Base-by-base conservation (phyloP, 1,140 invertebrate species). In the Thalassaphorura encarpata region DNA sequence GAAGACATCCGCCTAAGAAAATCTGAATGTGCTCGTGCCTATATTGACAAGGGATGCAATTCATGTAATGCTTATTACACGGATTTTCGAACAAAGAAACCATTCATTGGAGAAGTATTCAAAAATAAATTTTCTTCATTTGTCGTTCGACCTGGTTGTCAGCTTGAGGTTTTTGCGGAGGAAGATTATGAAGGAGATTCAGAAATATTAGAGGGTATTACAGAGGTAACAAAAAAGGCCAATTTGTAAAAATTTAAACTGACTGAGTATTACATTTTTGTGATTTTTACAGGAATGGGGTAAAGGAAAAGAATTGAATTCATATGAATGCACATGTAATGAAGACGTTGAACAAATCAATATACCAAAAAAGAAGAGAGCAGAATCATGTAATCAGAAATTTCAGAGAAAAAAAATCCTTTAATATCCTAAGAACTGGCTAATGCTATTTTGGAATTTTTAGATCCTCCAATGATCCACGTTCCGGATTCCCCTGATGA, bases 151-250 rank as follows among this genome's bases (percentile, higher is more conserved):
- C 41, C 23, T 15, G 56, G 56, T 0, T 58, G 56, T 21, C 23
- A 40, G 1, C 31, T 58, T 5, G 48, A 31, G 3, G n/a, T 54
- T 4, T 53, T 48, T 39, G 36, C 40, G 1, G 50, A 58, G 8
- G 56, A 58, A 46, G 50, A 58, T 26, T 54, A 24, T 33, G 24
- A 58, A 13, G 56, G 43, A n/a, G 56, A 58, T 24, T 31, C n/a
- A 8, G 4, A 23, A 28, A 28, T 26, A 8, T 48, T 48, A 13
- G 19, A 43, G 19, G 41, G n/a, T n/a, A n/a, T n/a, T n/a, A n/a
- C n/a, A n/a, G n/a, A n/a, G n/a, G n/a, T n/a, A n/a, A n/a, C 33
- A 36, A n/a, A 36, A n/a, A 36, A 36, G 8, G 8, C 33, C 33
- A 36, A 36, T n/a, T 36, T 36, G 33, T 11, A 11, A 11, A 8